These are phyloP conservation scores for Thelaira solivaga DNA, from an alignment of 2,888 invertebrate genomes.

Conservation along the genomic window DNA sequence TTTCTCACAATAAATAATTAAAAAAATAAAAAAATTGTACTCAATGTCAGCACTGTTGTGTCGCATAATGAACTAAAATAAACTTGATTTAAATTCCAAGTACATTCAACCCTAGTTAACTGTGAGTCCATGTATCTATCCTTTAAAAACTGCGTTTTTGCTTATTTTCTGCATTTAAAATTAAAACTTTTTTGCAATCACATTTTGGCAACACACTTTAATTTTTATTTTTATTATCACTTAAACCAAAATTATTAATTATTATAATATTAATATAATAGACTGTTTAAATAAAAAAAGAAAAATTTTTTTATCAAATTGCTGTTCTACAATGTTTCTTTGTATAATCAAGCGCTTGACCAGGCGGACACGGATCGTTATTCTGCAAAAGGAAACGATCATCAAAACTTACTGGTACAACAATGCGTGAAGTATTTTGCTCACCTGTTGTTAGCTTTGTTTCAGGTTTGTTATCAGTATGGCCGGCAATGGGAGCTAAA, in stretches of 20 bases:
- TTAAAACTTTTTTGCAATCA: neutral
- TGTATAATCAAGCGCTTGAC: slow-evolving; percentile 61
- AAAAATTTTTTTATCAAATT: slow-evolving; percentile 17
- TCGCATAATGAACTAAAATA: neutral
- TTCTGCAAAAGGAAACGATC: slow-evolving; percentile 68
- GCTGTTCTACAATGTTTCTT: slow-evolving; percentile 55
- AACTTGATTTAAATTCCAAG: slow-evolving; percentile 10
- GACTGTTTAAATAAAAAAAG: neutral
- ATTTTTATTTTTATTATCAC: slow-evolving; percentile 29
- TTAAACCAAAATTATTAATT: neutral
- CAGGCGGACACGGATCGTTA: slow-evolving; percentile 61
- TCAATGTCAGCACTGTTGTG: slow-evolving; percentile 38
- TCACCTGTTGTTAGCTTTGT: slow-evolving; percentile 62
- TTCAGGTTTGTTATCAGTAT: slow-evolving; percentile 28
- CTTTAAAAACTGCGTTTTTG: no score
- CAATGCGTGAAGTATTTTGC: slow-evolving; percentile 36
- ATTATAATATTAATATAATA: no score
- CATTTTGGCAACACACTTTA: slow-evolving; percentile 25
- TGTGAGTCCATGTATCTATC: no score
- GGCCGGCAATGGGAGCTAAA: slow-evolving; percentile 67
- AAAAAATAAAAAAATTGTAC: neutral
- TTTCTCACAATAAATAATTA: neutral
- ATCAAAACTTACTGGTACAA: slow-evolving; percentile 63
- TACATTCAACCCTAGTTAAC: neutral
- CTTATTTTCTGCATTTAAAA: no score